Base-by-base conservation (phyloP, 2,797 vertebrate species). In the Phaenicophaeus curvirostris region DNA sequence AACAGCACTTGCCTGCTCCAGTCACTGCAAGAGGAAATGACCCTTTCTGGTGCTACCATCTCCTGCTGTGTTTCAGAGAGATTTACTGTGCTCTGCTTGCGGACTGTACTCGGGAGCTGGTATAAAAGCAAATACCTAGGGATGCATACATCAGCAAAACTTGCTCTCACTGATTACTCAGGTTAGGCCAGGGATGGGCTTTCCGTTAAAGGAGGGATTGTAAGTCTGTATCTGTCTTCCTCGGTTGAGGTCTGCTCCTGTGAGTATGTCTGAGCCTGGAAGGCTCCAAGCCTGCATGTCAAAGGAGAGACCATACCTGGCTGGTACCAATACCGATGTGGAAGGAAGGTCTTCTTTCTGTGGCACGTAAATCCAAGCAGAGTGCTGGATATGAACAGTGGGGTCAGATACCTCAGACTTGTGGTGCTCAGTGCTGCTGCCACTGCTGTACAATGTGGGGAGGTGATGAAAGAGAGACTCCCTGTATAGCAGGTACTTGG, bases 11-110 rank as follows among this genome's bases (percentile, higher is more conserved):
- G 55, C 39, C 78, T 68, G 16, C 57, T 63, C 67, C 42, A 53
- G 55, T 89, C 67, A 89, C 75, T 50, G 84, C 81, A 77, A 80
- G 87, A 95, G 93, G 90, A 95, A 94, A 87, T 95, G 86, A 92
- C 93, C 81, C 83, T 88, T 93, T 53, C 90, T 95, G 78, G 54
- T 91, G 66, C 80, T 94, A 65, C 73, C 66, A 69, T 85, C 67
- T 44, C 90, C 92, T 92, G 81, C 95, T 94, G 73, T 62, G 80
- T 74, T 92, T 90, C 50, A 48, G 72, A 80, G 86, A 83, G 90
- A 95, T 94, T 95, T 95, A 94, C 80, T 82, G 75, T 87, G 63
- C 67, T 62, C 65, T 83, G 39, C 54, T 87, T 39, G 28, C 51
- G 63, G 41, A 85, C 90, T 90, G 42, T 87, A 76, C 44, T 69